Evolutionary conservation across 2,888 invertebrate species (phyloP), one percentile per base, ranked within the genome.

Genomic region (Nyleta sp.): DNA sequence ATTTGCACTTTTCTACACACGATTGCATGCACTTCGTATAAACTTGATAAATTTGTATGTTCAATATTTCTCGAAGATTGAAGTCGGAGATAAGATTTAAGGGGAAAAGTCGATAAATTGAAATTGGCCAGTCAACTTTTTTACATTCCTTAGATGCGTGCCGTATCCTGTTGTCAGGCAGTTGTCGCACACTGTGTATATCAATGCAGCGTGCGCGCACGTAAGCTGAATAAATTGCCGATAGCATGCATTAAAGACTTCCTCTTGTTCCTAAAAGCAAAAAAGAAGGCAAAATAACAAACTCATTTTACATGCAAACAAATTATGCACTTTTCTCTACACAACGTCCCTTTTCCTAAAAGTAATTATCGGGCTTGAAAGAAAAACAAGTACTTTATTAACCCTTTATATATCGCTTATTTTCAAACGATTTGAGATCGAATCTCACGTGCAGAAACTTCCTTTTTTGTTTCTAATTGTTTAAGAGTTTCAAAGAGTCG

Each of bases 141-240:
- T 76, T 76, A 48, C 76, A 76, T 76, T 76, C 76, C 59, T 65
- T 24, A 76, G 70, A 68, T 76, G 76, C 67, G 67, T 62, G 71
- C 60, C 59, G 72, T 72, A 72, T 76, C 77, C 77, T 77, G 77
- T 67, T 71, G 77, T 77, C 71, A 76, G 71, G 67, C 60, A 50
- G 72, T 78, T 78, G 67, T 72, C 52, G 62, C 73, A 64, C 78
- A 64, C 68, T 50, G 62, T 68, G 78, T 78, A 48, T 68, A 68
- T 73, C 78, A 73, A 78, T 78, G 68, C 68, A 68, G 52, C 55
- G 52, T 67, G 62, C 20, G 62, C 55, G 52, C 73, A 73, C 68
- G 67, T 78, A 78, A 72, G 67, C 67, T 57, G 77, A 72, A 78
- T 78, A 78, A 78, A 68, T 78, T 72, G 72, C 55, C 77, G 55